A percentile compares a stretch with the other conserved stretches of the same genome.
Conservation (phyloP, 2,797 vertebrate species). For the Chrysocyon brachyurus region DNA sequence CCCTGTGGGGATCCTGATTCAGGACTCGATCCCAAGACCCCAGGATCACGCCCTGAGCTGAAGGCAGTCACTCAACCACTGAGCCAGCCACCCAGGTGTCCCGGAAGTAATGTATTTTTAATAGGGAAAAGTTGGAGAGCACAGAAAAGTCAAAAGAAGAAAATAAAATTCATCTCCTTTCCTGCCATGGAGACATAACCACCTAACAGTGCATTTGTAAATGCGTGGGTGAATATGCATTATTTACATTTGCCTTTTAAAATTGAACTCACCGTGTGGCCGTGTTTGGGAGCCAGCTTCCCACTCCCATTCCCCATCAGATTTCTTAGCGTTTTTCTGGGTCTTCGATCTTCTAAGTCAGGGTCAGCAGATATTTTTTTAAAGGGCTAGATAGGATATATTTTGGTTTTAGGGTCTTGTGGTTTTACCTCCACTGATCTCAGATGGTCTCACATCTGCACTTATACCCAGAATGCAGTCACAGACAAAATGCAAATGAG, state of each 20-base stretch:
- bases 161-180: not conserved
- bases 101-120: not conserved
- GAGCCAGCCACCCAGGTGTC: too few relatives aligned
- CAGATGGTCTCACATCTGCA: not conserved
- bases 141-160: not conserved
- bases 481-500: not conserved
- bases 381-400: not conserved
- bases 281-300: not conserved
- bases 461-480: not conserved
- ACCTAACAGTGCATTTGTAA: not conserved
- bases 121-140: not conserved
- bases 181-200: not conserved
- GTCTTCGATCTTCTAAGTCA: not conserved
- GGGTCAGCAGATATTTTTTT: not conserved
- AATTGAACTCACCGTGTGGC: not conserved
- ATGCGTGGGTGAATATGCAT: not conserved
- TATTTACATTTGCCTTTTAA: not conserved
- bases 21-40: too few relatives aligned
- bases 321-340: conserved; percentile 5
- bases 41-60: too few relatives aligned
- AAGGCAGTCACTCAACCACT: too few relatives aligned
- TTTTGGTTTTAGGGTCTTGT: not conserved
- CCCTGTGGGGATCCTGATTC: too few relatives aligned
- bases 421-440: not conserved
- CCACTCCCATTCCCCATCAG: fast-evolving